Evolutionary conservation across 2,797 vertebrate species (phyloP).

Genomic region (Sebastes hubbsi): DNA sequence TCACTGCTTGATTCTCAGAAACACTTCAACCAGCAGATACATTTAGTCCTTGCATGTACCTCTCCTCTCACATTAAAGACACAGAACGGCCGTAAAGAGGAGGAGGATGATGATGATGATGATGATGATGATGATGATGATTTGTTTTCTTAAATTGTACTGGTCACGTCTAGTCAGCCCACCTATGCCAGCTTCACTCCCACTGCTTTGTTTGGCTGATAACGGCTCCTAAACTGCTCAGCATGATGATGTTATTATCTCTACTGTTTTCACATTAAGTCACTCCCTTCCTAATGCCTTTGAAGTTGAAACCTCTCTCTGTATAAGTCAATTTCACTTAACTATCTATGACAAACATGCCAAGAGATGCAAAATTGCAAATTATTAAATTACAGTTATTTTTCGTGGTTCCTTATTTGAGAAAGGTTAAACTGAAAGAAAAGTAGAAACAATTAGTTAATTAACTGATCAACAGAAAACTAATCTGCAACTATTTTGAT

Average conservation of each 20-base stretch:
- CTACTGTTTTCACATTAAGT: not conserved
- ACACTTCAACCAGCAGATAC: constrained; percentile 25
- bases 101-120: not conserved
- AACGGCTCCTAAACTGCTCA: not conserved
- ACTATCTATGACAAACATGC: not conserved
- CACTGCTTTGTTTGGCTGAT: constrained; percentile 19
- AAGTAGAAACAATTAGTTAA: not conserved
- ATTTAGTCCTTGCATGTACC: not conserved
- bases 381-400: not conserved
- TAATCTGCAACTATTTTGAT: not conserved
- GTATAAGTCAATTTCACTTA: not conserved
- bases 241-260: not conserved
- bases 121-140: not conserved
- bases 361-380: not conserved
- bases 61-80: constrained; percentile 3
- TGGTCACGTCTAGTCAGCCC: not conserved
- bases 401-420: not conserved
- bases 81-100: not conserved
- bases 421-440: not conserved
- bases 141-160: not conserved
- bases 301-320: not conserved
- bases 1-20: constrained; percentile 13
- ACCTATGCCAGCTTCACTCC: not conserved
- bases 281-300: not conserved
- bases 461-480: not conserved